These are phyloP conservation scores for Paraplagusia blochii DNA, from an alignment of 2,113 vertebrate genomes.

Conservation along the genomic window DNA sequence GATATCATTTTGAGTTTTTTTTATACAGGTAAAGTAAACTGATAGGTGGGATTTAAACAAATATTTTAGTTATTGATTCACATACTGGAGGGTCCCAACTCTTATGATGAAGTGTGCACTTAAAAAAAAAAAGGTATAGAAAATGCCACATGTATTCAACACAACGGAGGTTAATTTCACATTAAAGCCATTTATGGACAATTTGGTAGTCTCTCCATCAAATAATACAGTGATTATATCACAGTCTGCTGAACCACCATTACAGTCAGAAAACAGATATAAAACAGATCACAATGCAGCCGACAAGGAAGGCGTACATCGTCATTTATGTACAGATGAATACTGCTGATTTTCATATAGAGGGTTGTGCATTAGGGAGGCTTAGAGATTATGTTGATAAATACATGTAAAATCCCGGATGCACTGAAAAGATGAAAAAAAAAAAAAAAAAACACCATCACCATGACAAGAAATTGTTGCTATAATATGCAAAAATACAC, in stretches of 20 bases:
- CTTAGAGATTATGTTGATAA: slow-evolving; percentile 13
- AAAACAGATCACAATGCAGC: slow-evolving; percentile 37
- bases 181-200: slow-evolving; percentile 53
- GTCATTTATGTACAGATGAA: neutral
- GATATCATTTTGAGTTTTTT: too few relatives aligned
- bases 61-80: too few relatives aligned
- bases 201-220: slow-evolving; percentile 50
- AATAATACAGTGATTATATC: slow-evolving; percentile 54
- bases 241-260: slow-evolving; percentile 22
- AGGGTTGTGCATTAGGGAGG: slow-evolving; percentile 23
- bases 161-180: too few relatives aligned
- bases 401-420: slow-evolving; percentile 14
- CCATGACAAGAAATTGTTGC: slow-evolving; percentile 2
- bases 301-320: slow-evolving; percentile 8
- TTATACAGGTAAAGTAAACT: too few relatives aligned
- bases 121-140: too few relatives aligned
- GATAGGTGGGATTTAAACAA: too few relatives aligned
- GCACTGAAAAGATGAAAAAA: neutral
- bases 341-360: slow-evolving; percentile 25
- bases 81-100: too few relatives aligned
- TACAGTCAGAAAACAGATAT: slow-evolving; percentile 34
- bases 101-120: too few relatives aligned
- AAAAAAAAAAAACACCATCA: slow-evolving; percentile 5
- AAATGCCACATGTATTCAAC: too few relatives aligned
- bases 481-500: slow-evolving; percentile 46